Evolutionary conservation across 2,797 vertebrate genomes (phyloP).

Genomic region (Dromococcyx pavoninus): DNA sequence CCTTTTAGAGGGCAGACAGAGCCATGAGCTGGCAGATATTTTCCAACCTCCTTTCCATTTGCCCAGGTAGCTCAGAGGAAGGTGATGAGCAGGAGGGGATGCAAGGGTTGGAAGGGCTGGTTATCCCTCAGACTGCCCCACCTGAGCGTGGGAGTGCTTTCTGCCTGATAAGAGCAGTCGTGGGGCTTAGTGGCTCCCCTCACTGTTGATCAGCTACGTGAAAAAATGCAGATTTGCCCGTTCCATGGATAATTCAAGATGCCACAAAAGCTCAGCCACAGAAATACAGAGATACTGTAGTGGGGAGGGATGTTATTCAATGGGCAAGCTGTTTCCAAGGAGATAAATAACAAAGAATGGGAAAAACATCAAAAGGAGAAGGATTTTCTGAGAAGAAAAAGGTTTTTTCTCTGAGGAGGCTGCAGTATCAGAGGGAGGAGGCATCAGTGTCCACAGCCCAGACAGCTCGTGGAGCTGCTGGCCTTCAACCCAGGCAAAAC

Average conservation of each 20-base stretch:
- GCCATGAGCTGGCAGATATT: not conserved
- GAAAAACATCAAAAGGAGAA: not conserved
- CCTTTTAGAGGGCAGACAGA: not conserved
- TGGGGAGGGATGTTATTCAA: not conserved
- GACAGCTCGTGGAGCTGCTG: not conserved
- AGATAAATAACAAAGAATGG: not conserved
- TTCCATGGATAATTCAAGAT: not conserved
- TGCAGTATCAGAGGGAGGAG: not conserved
- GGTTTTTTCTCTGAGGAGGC: not conserved
- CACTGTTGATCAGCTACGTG: accelerated
- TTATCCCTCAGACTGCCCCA: not conserved
- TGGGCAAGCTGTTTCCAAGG: not conserved
- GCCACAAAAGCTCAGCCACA: not conserved
- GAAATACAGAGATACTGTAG: not conserved
- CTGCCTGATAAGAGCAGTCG: not conserved
- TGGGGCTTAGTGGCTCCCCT: not conserved
- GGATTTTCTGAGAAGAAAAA: not conserved
- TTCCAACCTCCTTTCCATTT: not conserved
- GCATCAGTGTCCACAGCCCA: not conserved
- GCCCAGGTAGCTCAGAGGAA: not conserved
- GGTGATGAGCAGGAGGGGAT: not conserved
- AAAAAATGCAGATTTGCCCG: not conserved
- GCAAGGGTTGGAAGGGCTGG: not conserved
- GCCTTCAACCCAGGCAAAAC: not conserved
- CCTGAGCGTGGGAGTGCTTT: not conserved